Evolutionary conservation across 2,797 vertebrate genomes (phyloP).

Genomic region (Anguilla pacifica): DNA sequence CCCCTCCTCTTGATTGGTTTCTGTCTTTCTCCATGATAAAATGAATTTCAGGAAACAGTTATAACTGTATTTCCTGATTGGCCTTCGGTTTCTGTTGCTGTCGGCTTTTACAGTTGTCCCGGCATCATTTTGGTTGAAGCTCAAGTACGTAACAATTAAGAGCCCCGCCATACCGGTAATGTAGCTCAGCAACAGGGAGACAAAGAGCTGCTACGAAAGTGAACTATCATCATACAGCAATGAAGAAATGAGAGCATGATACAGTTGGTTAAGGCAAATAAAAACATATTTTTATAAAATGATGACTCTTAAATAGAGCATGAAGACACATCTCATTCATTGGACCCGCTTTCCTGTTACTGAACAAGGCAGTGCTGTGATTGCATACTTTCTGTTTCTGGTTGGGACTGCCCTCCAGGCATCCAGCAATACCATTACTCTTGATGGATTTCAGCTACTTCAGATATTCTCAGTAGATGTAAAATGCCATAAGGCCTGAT

Average conservation of each 20-base stretch:
- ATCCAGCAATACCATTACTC: conserved; percentile 76
- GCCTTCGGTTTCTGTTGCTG: too few species aligned
- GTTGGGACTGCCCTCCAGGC: conserved; percentile 73
- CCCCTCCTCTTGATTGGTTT: too few species aligned
- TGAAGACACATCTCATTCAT: conserved; percentile 57
- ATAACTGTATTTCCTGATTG: too few species aligned
- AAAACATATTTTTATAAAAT: conserved; percentile 32
- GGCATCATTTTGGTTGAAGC: too few species aligned
- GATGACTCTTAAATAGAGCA: conserved; percentile 71
- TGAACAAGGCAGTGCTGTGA: conserved; percentile 62
- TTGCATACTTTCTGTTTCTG: conserved; percentile 69
- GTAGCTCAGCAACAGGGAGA: background rate
- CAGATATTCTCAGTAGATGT: conserved; percentile 74
- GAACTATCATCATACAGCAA: conserved; percentile 31
- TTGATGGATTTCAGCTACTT: conserved; percentile 79
- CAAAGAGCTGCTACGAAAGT: background rate
- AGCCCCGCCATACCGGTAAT: background rate
- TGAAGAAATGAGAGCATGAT: conserved; percentile 51
- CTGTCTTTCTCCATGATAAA: too few species aligned
- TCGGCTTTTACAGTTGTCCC: too few species aligned
- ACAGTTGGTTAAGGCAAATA: conserved; percentile 60
- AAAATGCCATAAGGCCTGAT: conserved; percentile 73
- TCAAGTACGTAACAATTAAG: too few species aligned
- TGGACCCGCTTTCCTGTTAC: conserved; percentile 59
- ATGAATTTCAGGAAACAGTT: too few species aligned